Conservation (phyloP, 1,140 invertebrate species). For the Nasonia longicornis region DNA sequence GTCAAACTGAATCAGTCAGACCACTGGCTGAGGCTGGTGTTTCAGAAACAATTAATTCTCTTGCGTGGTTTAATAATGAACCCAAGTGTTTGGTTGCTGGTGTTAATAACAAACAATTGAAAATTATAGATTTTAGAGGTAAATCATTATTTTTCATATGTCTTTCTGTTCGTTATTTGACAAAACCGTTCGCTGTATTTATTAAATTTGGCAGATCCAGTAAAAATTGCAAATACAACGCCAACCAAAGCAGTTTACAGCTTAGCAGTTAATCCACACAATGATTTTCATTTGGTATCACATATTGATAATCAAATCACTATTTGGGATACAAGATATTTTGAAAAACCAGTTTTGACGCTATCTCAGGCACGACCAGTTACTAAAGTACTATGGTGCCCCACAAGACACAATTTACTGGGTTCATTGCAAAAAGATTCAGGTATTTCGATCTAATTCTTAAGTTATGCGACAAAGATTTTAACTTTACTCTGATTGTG, state of each 20-base stretch:
- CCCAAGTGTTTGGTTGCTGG: constrained; percentile 83
- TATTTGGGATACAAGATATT: constrained; percentile 89
- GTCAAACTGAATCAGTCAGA: constrained; percentile 65
- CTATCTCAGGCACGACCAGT: constrained; percentile 79
- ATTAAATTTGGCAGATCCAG: constrained; percentile 72
- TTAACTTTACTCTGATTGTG: neutral
- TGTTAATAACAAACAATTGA: constrained; percentile 90
- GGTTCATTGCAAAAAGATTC: constrained; percentile 81
- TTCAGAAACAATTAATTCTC: constrained; percentile 85
- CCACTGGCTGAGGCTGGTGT: constrained; percentile 78
- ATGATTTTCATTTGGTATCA: constrained; percentile 84
- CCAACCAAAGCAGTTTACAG: constrained; percentile 87
- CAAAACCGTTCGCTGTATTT: neutral
- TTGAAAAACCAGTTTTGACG: constrained; percentile 86
- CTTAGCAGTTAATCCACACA: constrained; percentile 81
- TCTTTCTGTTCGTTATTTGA: neutral
- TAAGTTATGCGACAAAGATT: neutral
- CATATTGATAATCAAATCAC: constrained; percentile 84
- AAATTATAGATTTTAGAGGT: constrained; percentile 94
- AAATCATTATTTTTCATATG: constrained; percentile 44
- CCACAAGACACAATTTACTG: constrained; percentile 85
- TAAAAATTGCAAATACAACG: constrained; percentile 78
- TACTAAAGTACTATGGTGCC: constrained; percentile 87
- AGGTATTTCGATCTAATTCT: constrained; percentile 51
- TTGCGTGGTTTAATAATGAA: constrained; percentile 86